Percentiles rank a stretch among this genome's conserved stretches.
phyloP scores from a whole-genome alignment of 2,888 invertebrate species.

The Lysandra bellargus region DNA sequence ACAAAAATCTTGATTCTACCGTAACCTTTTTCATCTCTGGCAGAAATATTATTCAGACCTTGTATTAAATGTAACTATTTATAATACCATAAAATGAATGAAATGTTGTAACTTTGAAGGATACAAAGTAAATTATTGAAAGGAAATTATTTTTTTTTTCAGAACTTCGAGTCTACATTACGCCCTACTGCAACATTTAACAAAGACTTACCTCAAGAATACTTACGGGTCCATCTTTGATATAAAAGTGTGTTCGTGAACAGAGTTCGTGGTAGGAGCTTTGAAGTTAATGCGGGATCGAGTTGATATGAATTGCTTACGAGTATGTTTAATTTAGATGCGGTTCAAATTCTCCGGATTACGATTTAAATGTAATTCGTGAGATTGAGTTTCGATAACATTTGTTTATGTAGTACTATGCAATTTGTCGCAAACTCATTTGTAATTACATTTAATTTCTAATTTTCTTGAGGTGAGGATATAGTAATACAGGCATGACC shows the following conservation, averaged over 20 bases:
- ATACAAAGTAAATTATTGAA: too few relatives aligned
- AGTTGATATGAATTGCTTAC: slow-evolving; percentile 52
- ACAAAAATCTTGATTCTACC: too few relatives aligned
- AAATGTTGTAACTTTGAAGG: too few relatives aligned
- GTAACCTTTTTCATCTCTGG: too few relatives aligned
- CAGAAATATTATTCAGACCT: too few relatives aligned
- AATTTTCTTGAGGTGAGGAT: too few relatives aligned
- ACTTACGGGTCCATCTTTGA: background rate
- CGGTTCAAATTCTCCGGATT: slow-evolving; percentile 50
- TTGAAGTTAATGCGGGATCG: slow-evolving; percentile 45
- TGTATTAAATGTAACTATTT: too few relatives aligned
- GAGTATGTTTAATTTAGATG: slow-evolving; percentile 55
- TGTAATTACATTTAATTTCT: background rate
- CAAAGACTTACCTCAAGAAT: background rate
- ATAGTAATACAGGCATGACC: too few relatives aligned
- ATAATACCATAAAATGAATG: too few relatives aligned
- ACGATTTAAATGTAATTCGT: slow-evolving; percentile 46
- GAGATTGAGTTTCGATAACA: slow-evolving; percentile 38
- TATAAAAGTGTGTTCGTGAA: slow-evolving; percentile 11
- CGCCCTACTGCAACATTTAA: too few relatives aligned
- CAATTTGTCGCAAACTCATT: background rate
- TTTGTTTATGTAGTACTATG: background rate
- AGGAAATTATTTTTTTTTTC: too few relatives aligned
- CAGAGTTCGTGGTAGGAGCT: slow-evolving; percentile 42
- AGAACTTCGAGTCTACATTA: too few relatives aligned